Base-by-base conservation (phyloP, 2,888 invertebrate genomes). In the Noctua comes region DNA sequence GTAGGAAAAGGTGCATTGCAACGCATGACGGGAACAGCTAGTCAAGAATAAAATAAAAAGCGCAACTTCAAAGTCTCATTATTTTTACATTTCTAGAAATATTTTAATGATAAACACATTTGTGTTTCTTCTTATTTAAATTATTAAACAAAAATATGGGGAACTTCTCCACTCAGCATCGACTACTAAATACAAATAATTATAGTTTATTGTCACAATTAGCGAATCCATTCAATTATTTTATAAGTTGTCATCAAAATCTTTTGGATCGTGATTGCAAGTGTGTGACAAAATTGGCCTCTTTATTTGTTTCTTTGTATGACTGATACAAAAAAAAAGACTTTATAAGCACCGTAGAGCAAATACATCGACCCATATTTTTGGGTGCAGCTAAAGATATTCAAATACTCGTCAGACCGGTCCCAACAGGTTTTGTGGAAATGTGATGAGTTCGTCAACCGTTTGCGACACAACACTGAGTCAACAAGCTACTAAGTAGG, bases 341-440 rank as follows among this genome's bases (percentile, higher is more conserved):
- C 11, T 48, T 62, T 40, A 76, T 21, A 27, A 5, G 31, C 5
- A 24, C 7, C n/a, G 6, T n/a, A 54, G 8, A 27, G n/a, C 31
- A 65, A 36, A n/a, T 51, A 43, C 59, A 75, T 68, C 51, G 51
- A 21, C 24, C 43, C 43, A 31, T 46, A 48, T 64, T 48, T 78
- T 73, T 40, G 31, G 36, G 27, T 65, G 46, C 75, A 65, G 36
- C 13, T 75, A 31, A 66, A 64, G 43, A 54, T 64, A 73, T 73
- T 74, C 8, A 31, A 51, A 4, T 8, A 71, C 77, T 36, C 1
- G 80, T 80, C 68, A 36, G 31, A 85, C 85, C 77, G 84, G 85
- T 80, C 3, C 5, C 24, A 64, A 36, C 71, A 70, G 51, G 65
- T 68, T 43, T 54, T 36, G 36, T 65, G 36, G 24, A 40, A 40